Evolutionary conservation across 2,797 vertebrate genomes (phyloP), one percentile per base, ranked within the genome.

Genomic region (Mionectes olivaceus): DNA sequence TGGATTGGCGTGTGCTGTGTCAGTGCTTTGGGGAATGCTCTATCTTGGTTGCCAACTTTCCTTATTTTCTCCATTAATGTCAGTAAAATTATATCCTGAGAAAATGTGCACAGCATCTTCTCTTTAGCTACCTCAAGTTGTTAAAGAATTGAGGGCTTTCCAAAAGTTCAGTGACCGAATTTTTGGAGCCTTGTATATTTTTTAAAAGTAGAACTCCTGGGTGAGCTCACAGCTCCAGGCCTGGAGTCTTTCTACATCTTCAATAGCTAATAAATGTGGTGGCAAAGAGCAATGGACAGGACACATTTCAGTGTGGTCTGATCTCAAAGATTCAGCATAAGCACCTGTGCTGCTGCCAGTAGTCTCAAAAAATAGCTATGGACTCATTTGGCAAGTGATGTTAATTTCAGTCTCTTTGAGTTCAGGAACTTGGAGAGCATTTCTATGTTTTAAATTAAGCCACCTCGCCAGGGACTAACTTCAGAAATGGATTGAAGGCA

Each of bases 371-470:
- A 80, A 61, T 32, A 89, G n/a, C 55, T 61, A 14, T 59, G 37
- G 33, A 33, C 39, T 94, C 35, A 68, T 46, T 90, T 69, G 24
- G 74, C 33, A 79, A 76, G 63, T n/a, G 19, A 69, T 69, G 39
- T 63, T 93, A 91, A 93, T 92, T 93, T 41, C 39, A 55, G 89
- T 89, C 63, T 69, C 57, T 83, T 89, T 70, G 74, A 84, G 55
- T 87, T 89, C 77, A 87, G 56, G 55, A 95, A 77, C 63, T 70
- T 84, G 47, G 43, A 91, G 44, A 84, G 30, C 33, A 56, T 92
- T 94, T 93, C 55, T 90, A 0, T 69, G 11, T 79, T 91, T 94
- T 89, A 89, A 94, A 86, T 95, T 96, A 95, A 81, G 39, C n/a
- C 37, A 94, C 24, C 33, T 93, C 93, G 95, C 59, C 25, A 59